A percentile compares a stretch with the other conserved stretches of the same genome.
phyloP scores from a whole-genome alignment of 2,888 invertebrate species.

The Drosophila colorata region DNA sequence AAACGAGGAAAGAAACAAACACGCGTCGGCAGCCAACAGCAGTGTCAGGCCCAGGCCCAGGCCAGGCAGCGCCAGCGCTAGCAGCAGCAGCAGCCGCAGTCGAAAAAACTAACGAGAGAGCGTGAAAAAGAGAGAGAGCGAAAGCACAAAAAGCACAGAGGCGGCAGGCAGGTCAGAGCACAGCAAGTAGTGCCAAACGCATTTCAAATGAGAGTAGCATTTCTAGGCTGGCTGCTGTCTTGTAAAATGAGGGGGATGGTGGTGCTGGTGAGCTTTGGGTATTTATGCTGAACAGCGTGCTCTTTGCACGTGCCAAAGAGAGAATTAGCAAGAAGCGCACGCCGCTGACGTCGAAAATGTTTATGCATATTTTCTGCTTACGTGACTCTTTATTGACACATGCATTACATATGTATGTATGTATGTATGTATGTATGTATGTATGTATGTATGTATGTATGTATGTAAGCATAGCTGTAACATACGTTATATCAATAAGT shows the following conservation, averaged over 20 bases:
- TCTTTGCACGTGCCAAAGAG: constrained; percentile 56
- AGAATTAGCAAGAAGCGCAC: constrained; percentile 22
- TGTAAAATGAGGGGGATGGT: constrained; percentile 31
- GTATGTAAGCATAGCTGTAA: neutral
- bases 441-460: neutral
- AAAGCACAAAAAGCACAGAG: constrained; percentile 31
- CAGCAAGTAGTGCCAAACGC: constrained; percentile 38
- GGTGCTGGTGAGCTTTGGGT: constrained; percentile 3
- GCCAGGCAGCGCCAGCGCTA: constrained; percentile 11
- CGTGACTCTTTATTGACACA: constrained; percentile 55
- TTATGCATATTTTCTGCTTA: constrained; percentile 60
- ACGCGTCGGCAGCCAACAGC: constrained; percentile 48
- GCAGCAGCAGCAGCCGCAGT: constrained; percentile 47
- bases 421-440: neutral
- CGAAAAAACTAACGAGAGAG: constrained; percentile 53
- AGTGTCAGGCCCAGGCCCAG: constrained; percentile 28
- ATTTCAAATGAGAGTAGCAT: constrained; percentile 51
- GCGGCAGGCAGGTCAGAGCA: constrained; percentile 12
- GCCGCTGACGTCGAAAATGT: constrained; percentile 49
- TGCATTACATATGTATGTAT: constrained; percentile 11
- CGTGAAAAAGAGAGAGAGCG: constrained; percentile 23
- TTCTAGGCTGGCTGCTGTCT: constrained; percentile 11
- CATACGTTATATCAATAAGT: constrained; percentile 7
- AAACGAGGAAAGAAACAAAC: constrained; percentile 79
- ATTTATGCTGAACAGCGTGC: constrained; percentile 28